Evolutionary conservation across 2,888 invertebrate species (phyloP).

Genomic region (Perdita meconis): DNA sequence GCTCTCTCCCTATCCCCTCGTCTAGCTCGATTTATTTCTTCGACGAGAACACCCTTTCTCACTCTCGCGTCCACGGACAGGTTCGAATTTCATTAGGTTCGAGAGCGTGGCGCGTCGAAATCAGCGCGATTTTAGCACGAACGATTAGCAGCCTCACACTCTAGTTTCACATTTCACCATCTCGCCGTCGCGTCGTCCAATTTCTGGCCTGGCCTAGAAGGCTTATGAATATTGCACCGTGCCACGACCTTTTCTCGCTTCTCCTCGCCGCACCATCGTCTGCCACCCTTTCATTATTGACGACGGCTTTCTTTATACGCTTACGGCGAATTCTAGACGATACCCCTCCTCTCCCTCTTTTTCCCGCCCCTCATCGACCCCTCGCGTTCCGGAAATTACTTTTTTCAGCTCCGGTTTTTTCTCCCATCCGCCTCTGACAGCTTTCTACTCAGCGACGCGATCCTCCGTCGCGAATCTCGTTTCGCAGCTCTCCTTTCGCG

Average conservation of each 20-base stretch:
- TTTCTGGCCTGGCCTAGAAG: conserved; percentile 42
- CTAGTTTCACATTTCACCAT: conserved; percentile 29
- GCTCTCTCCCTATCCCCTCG: not conserved
- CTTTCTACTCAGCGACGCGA: not conserved
- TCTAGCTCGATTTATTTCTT: not conserved
- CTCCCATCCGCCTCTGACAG: not conserved
- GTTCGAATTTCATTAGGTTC: not conserved
- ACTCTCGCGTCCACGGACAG: not conserved
- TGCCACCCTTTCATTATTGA: conserved; percentile 51
- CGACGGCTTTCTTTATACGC: conserved; percentile 35
- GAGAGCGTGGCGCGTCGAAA: not conserved
- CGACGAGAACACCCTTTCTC: not conserved
- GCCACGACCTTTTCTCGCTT: conserved; percentile 48
- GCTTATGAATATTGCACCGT: conserved; percentile 53
- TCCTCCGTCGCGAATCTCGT: not conserved
- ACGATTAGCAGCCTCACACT: conserved; percentile 1
- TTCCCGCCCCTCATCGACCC: not conserved
- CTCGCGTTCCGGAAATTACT: conserved; percentile 17
- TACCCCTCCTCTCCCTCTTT: not conserved
- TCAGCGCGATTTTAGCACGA: not conserved
- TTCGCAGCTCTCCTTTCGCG: not conserved
- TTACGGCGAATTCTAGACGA: conserved; percentile 24
- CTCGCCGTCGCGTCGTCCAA: conserved; percentile 41
- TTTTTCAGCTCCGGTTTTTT: conserved; percentile 4
- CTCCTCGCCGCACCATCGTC: conserved; percentile 34